phyloP scores from a whole-genome alignment of 2,797 vertebrate species.

The Pogoniulus pusillus region DNA sequence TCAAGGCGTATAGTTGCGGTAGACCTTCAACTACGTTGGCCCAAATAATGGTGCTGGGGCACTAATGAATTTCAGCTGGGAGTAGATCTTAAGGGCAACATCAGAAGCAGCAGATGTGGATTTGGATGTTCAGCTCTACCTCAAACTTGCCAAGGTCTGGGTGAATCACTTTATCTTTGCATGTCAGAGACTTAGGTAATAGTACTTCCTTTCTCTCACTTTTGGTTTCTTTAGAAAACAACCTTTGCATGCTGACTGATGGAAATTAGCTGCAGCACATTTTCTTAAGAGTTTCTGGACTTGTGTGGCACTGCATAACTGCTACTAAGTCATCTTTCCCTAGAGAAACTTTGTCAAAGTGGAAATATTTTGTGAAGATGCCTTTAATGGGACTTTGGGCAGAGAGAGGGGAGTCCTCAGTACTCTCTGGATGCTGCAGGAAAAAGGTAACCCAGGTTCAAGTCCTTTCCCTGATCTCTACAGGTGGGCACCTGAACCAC shows the following conservation, averaged over 20 bases:
- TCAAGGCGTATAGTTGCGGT: neutral
- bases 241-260: neutral
- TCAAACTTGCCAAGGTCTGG: neutral
- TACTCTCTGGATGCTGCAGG: neutral
- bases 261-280: neutral
- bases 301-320: neutral
- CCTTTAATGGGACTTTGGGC: neutral
- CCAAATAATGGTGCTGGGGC: neutral
- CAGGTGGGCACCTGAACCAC: neutral
- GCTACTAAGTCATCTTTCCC: neutral
- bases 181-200: neutral
- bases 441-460: neutral
- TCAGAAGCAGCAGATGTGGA: neutral
- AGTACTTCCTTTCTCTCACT: neutral
- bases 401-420: neutral
- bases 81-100: neutral
- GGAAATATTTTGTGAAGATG: neutral
- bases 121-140: neutral
- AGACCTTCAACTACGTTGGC: neutral
- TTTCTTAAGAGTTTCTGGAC: neutral
- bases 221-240: neutral
- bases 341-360: neutral
- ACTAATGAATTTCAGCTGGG: neutral
- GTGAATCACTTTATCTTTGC: neutral
- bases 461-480: neutral